Evolutionary conservation across 2,797 vertebrate species (phyloP), one percentile per base, ranked within the genome.

Genomic region (Muraenolepis orangiensis): DNA sequence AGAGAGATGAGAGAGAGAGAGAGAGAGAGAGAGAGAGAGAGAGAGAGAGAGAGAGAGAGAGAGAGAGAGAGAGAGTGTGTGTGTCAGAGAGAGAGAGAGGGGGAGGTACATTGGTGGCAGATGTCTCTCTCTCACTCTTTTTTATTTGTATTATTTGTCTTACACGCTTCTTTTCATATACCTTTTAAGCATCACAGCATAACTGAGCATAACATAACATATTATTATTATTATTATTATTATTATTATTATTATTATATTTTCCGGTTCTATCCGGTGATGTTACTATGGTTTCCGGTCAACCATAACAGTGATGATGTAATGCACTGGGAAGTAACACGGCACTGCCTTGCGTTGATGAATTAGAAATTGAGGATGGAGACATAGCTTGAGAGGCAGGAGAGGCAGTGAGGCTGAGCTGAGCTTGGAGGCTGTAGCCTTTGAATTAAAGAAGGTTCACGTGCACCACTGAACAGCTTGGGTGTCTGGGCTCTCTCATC

Each of bases 1-100:
- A 46, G 42, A 46, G 42, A 16, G 42, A 46, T n/a, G 85, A 85
- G 83, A 40, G 11, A 12, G 11, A 34, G 32, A 34, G 32, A 7
- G 7, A 34, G 32, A 34, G 3, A 34, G 32, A 34, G 32, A 7
- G 32, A 34, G 32, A 34, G 32, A 3, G 32, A 34, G 32, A 34
- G 32, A 34, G 7, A 40, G 11, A 12, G 38, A 40, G 38, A 12
- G 13, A 40, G 38, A 40, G 32, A 34, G 32, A 34, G 3, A 2
- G 11, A 7, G 32, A 38, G 36, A 46, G 42, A 46, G 42, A 16
- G 42, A 46, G 6, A 46, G n/a, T n/a, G n/a, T n/a, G n/a, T n/a
- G n/a, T n/a, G n/a, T n/a, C n/a, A 2, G 11, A 7, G 32, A 38
- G 36, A 46, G 42, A 46, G 42, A 16, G 42, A 46, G 6, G 18